Base-by-base conservation (phyloP, 2,888 invertebrate species). In the Ectemnius cavifrons region DNA sequence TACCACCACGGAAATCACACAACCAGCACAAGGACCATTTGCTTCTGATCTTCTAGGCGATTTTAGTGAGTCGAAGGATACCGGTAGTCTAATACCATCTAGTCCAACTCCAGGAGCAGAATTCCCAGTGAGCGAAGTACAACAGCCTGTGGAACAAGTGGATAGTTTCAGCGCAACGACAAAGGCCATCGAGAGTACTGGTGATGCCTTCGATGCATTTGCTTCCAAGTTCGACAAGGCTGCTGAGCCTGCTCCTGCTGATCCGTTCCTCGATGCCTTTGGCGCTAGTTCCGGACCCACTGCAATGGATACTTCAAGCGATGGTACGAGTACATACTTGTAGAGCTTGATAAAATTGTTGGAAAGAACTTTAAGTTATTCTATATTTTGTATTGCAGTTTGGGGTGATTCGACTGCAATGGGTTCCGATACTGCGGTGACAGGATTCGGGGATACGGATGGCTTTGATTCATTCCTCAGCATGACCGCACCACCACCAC, bases 211-310 rank as follows among this genome's bases (percentile, higher is more conserved):
- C 83, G 97, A 97, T 89, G 97, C 96, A 0, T 98, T 98, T 85
- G 94, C 97, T 2, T 96, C 96, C 1, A 97, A 97, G 89, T 98
- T 98, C 86, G 97, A 97, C 82, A 95, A 94, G 49, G 94, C 94
- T 4, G 92, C 92, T 0, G 92, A 92, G 83, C 91, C 92, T 59
- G 85, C 88, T 52, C 89, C 87, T 49, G 90, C 89, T 27, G 93
- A 92, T 67, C 92, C 92, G 52, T 93, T 89, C 66, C 80, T 92
- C 82, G 93, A 93, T 85, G 92, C 93, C 0, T 94, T 94, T 80
- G 91, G 91, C 1, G 91, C 90, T 80, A 91, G 91, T 1, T 91
- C 90, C 23, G 89, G 87, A 16, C 88, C 87, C 8, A 90, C 88
- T 72, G 92, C 90, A 2, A 91, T 90, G 90, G 91, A 91, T 63